Evolutionary conservation across 2,113 vertebrate species (phyloP).

Genomic region (Procavia capensis): DNA sequence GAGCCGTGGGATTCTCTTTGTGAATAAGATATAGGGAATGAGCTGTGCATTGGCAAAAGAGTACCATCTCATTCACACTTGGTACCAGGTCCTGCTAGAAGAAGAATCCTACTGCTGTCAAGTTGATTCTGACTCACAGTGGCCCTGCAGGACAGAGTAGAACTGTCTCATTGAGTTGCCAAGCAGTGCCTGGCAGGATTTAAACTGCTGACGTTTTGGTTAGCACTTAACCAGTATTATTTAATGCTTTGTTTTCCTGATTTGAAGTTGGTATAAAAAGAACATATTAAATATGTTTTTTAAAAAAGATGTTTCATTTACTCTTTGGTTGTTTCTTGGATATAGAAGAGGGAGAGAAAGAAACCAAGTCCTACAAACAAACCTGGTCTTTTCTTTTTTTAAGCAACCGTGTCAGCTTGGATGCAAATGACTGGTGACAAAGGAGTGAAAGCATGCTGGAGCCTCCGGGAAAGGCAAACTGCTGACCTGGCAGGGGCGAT

Average conservation of each 20-base stretch:
- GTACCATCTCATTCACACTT: neutral
- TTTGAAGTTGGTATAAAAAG: slow-evolving; percentile 16
- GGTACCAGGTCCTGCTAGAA: neutral
- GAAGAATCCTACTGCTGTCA: too few relatives aligned
- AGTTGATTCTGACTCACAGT: too few relatives aligned
- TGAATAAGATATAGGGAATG: neutral
- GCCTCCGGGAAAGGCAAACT: slow-evolving; percentile 82
- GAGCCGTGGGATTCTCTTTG: neutral
- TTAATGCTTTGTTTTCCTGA: neutral
- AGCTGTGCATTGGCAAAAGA: neutral
- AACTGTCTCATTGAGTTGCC: too few relatives aligned
- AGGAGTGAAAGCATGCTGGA: slow-evolving; percentile 78
- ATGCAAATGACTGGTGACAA: slow-evolving; percentile 73
- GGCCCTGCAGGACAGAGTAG: too few relatives aligned
- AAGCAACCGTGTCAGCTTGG: slow-evolving; percentile 83
- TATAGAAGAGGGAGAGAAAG: neutral
- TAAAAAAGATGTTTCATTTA: slow-evolving; percentile 30
- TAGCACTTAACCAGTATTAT: too few relatives aligned
- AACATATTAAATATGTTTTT: neutral
- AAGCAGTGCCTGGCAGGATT: too few relatives aligned
- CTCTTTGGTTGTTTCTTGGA: slow-evolving; percentile 16
- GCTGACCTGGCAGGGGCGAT: slow-evolving; percentile 86
- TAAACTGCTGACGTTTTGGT: too few relatives aligned
- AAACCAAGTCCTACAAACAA: slow-evolving; percentile 64
- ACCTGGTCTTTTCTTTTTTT: slow-evolving; percentile 69